Conservation (phyloP, 2,888 invertebrate genomes). For the Caenorhabditis angaria region DNA sequence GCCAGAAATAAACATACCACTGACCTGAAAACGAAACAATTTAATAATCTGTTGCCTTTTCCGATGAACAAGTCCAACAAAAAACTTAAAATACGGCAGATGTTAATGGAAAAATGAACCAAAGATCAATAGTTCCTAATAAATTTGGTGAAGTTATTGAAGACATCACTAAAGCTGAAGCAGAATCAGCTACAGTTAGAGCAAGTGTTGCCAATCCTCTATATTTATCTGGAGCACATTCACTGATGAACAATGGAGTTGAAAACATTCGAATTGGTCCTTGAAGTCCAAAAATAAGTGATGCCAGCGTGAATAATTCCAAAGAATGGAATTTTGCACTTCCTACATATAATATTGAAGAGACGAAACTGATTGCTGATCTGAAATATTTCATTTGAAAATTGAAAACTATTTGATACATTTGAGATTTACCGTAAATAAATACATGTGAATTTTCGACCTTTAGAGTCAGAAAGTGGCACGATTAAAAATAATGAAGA, state of each 20-base stretch:
- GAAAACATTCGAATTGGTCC: constrained; percentile 31
- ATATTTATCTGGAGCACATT: constrained; percentile 43
- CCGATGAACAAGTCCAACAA: too few relatives aligned
- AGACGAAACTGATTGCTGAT: not conserved
- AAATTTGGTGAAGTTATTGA: constrained; percentile 18
- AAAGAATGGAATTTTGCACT: constrained; percentile 30
- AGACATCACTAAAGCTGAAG: constrained; percentile 3
- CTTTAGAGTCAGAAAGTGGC: not conserved
- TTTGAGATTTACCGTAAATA: not conserved
- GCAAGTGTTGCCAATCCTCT: not conserved
- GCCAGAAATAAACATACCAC: constrained; percentile 22
- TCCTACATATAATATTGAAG: constrained; percentile 10
- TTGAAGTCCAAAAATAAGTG: constrained; percentile 18
- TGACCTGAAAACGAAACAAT: constrained; percentile 20
- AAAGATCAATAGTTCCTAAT: constrained; percentile 23
- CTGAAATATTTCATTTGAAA: not conserved
- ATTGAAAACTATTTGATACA: not conserved
- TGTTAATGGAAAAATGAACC: constrained; percentile 30
- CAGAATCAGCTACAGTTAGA: not conserved
- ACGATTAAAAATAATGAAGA: not conserved
- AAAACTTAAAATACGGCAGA: constrained; percentile 15
- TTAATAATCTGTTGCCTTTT: not conserved
- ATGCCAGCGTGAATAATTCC: constrained; percentile 42
- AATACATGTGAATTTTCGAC: not conserved
- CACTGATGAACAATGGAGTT: constrained; percentile 34